These are phyloP conservation scores for Matsumyia berberina DNA, from an alignment of 2,888 invertebrate species.

Conservation along the genomic window DNA sequence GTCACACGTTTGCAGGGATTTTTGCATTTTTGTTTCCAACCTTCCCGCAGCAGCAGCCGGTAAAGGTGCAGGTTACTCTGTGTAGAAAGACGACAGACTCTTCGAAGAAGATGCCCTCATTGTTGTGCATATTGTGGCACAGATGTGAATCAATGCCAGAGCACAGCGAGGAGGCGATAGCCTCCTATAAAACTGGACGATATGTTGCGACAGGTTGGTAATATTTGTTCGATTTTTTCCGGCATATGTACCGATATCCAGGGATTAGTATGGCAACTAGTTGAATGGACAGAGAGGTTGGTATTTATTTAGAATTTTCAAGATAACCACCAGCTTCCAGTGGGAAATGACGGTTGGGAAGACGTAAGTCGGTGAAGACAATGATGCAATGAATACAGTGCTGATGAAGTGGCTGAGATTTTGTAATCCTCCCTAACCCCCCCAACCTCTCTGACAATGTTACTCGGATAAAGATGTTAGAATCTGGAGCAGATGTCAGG, in stretches of 20 bases:
- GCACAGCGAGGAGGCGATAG: not conserved
- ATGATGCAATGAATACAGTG: conserved; percentile 16
- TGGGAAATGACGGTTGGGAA: conserved; percentile 17
- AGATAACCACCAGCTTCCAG: conserved; percentile 30
- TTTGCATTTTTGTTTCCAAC: conserved; percentile 6
- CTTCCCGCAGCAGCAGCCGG: conserved; percentile 6
- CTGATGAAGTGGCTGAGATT: conserved; percentile 43
- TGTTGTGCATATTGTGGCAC: conserved; percentile 55
- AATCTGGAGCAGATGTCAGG: conserved; percentile 51
- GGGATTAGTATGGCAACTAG: conserved; percentile 65
- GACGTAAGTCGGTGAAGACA: conserved; percentile 15
- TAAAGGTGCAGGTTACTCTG: conserved; percentile 45
- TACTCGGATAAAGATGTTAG: conserved; percentile 15
- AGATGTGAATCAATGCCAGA: conserved; percentile 13
- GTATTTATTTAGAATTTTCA: conserved; percentile 60
- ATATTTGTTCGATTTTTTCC: conserved; percentile 73
- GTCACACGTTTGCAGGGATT: conserved; percentile 67
- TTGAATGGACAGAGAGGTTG: conserved; percentile 56
- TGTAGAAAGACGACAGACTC: conserved; percentile 25
- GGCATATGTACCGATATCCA: conserved; percentile 63
- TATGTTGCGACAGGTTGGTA: conserved; percentile 73
- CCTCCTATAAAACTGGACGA: conserved; percentile 38
- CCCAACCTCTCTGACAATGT: not conserved
- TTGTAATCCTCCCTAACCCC: not conserved
- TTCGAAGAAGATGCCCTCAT: conserved; percentile 62